Evolutionary conservation across 2,888 invertebrate species (phyloP), one percentile per base, ranked within the genome.

Genomic region (Oeneis ivallda): DNA sequence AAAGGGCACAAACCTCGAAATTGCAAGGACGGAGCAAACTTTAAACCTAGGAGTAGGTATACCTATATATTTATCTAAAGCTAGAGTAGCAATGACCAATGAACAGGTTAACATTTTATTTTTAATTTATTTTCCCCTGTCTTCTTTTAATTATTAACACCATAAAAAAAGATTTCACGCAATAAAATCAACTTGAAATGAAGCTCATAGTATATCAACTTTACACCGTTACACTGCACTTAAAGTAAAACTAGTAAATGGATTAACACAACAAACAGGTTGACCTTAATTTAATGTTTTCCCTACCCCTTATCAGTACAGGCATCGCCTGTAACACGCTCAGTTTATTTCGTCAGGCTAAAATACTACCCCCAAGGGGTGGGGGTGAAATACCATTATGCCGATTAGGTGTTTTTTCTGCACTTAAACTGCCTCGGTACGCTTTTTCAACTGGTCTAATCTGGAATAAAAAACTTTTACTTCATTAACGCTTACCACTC

Each of bases 231-330:
- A 52, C 50, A 37, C 39, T 50, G n/a, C 9, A 61, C 39, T 8
- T 32, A 17, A 54, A 39, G 15, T 9, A 9, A 15, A 41, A 11
- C 41, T n/a, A 47, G 9, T 43, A 57, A 57, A 57, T 57, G 43
- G 26, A 57, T 43, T 57, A 26, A 13, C 19, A 17, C 47, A 43
- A 43, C 47, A 9, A 15, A 57, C 57, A 43, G 19, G 13, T 57
- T 57, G 26, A 43, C 43, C 57, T 57, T 57, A 57, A 57, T 57
- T 54, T 37, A 26, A 57, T 57, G 43, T 57, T 47, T 47, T 47
- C 26, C 26, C 15, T 39, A 19, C 39, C 26, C 53, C 57, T 15
- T 57, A 57, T 57, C 56, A n/a, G 26, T 26, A 3, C 19, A 32
- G 52, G 52, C 57, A 57, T 57, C 41, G 57, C 13, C 43, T 56